Base-by-base conservation (phyloP, 1,140 invertebrate species). In the Eciton burchellii region DNA sequence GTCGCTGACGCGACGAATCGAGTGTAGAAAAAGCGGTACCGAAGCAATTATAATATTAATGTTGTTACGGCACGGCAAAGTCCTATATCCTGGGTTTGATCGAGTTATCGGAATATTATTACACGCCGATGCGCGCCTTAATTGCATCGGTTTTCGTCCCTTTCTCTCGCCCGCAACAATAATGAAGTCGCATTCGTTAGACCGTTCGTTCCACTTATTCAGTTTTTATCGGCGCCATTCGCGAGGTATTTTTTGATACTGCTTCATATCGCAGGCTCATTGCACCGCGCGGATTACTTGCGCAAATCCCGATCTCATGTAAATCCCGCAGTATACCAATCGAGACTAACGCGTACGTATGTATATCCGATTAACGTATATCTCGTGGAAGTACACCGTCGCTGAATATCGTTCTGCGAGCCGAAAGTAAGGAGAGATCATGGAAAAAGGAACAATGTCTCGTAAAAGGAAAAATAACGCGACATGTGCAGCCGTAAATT, bases 81-180 rank as follows among this genome's bases (percentile, higher is more conserved):
- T 43, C 1, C 11, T 73, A 43, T 59, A 66, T 66, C 41, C 21
- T 24, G 41, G 12, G 21, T 43, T 59, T 45, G 16, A 73, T 60
- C 24, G 21, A 26, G 16, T 73, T 73, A 47, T 19, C 4, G 5
- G 56, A 73, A 73, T 43, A 60, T 73, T 59, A 41, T 60, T 59
- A 47, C n/a, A 26, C 9, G 19, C 0, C 21, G 54, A 59, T 41
- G 19, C 43, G 16, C 12, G 19, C n/a, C n/a, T n/a, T 60, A 74
- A 60, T 73, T 26, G 9, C 11, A 59, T 45, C 12, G 11, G 24
- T 62, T 49, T 49, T 62, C 8, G 2, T 72, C 52, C 5, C 9
- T 35, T n/a, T 49, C 35, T 62, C 35, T 35, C n/a, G n/a, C n/a
- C 35, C 29, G 9, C n/a, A 9, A 74, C 26, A 24, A 24, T 54